Evolutionary conservation across 2,888 invertebrate genomes (phyloP).

Genomic region (Hirudinaria manillensis): DNA sequence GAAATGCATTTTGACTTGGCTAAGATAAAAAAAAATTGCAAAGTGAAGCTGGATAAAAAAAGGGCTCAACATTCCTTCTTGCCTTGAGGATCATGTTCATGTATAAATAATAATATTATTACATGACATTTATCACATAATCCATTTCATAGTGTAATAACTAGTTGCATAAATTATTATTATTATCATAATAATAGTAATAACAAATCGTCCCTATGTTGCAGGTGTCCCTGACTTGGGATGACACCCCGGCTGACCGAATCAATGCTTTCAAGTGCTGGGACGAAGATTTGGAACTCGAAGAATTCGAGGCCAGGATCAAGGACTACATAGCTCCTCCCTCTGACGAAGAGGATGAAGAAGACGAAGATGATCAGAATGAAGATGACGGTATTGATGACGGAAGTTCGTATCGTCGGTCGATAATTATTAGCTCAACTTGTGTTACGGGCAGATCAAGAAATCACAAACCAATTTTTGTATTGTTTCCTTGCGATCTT

Average conservation of each 20-base stretch:
- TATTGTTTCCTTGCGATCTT: no score
- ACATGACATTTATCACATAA: no score
- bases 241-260: constrained; percentile 20
- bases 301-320: not conserved
- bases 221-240: constrained; percentile 22
- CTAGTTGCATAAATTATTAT: not conserved
- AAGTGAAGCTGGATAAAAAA: no score
- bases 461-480: no score
- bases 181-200: no score
- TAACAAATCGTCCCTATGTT: not conserved
- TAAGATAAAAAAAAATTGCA: no score
- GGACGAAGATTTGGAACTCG: not conserved
- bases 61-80: no score
- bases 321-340: not conserved
- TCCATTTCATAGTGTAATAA: no score
- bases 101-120: not conserved
- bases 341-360: not conserved
- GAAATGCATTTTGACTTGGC: no score
- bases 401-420: not conserved
- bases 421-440: no score
- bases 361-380: not conserved
- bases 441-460: no score
- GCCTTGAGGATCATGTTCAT: no score
- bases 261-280: not conserved
- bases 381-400: not conserved